These are phyloP conservation scores for Caerostris extrusa DNA, from an alignment of 1,140 invertebrate genomes.

Conservation along the genomic window DNA sequence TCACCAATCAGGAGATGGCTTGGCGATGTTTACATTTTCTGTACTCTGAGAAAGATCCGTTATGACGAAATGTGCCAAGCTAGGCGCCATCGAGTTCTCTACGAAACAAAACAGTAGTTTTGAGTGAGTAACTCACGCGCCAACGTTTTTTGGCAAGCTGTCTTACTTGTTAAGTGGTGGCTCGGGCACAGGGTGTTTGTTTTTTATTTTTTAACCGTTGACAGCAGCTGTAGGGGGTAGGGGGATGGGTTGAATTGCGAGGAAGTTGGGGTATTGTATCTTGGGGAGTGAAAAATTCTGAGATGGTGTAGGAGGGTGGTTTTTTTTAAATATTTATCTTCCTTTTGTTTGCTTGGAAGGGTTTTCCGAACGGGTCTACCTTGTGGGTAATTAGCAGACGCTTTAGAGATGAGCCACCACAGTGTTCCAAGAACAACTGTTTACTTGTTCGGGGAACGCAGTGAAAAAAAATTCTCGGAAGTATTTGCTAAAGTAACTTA, in stretches of 20 bases:
- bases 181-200: not conserved
- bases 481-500: not conserved
- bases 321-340: conserved; percentile 6
- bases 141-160: not conserved
- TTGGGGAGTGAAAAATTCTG: not conserved
- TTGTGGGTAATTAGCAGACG: not conserved
- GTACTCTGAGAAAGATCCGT: not conserved
- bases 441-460: not conserved
- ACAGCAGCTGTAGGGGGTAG: not conserved
- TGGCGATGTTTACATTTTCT: conserved; percentile 33
- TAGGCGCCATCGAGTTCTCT: not conserved
- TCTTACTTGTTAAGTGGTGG: conserved; percentile 13
- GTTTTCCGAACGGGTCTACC: not conserved
- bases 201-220: not conserved
- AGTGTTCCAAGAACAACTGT: not conserved
- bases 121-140: not conserved
- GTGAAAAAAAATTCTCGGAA: not conserved
- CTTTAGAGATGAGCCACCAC: not conserved
- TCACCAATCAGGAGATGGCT: not conserved
- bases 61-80: conserved; percentile 51
- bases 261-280: conserved; percentile 17
- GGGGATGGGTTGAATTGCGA: not conserved
- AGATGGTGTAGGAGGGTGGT: not conserved
- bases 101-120: conserved; percentile 37
- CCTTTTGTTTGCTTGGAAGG: not conserved